Conservation (phyloP, 2,888 invertebrate genomes). For the Xestia c-nigrum region DNA sequence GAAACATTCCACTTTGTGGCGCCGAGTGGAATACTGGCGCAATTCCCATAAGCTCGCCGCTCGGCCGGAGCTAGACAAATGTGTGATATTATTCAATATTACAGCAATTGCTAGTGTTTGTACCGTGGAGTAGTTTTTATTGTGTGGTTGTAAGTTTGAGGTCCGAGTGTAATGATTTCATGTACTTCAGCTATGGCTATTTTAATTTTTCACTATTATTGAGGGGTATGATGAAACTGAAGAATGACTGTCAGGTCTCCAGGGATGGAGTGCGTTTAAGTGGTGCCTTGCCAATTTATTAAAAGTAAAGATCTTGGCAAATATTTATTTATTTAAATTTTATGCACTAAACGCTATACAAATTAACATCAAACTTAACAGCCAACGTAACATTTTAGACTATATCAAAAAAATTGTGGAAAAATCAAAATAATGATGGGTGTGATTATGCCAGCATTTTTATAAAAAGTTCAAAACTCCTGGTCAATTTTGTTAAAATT, state of each 20-base stretch:
- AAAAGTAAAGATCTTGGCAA: background rate
- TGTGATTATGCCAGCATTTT: background rate
- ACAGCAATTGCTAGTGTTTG: conserved; percentile 40
- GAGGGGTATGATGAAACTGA: background rate
- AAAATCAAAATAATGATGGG: background rate
- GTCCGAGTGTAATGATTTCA: background rate
- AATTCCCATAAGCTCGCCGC: conserved; percentile 4
- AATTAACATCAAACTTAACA: no score
- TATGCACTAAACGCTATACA: no score
- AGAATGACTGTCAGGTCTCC: background rate
- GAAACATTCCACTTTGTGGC: background rate
- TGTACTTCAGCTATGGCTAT: background rate
- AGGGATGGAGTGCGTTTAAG: background rate
- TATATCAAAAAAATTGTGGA: background rate
- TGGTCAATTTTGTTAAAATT: no score
- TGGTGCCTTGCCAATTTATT: background rate
- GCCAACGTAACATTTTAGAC: background rate
- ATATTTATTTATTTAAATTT: no score
- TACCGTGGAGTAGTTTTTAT: conserved; percentile 1
- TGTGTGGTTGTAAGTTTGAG: background rate
- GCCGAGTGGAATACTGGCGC: background rate
- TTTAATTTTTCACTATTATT: background rate
- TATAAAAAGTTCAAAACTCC: background rate
- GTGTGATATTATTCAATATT: conserved; percentile 52
- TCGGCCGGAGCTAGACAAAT: conserved; percentile 46